Evolutionary conservation across 2,888 invertebrate genomes (phyloP), one percentile per base, ranked within the genome.

Genomic region (Drosophila maculinotata): DNA sequence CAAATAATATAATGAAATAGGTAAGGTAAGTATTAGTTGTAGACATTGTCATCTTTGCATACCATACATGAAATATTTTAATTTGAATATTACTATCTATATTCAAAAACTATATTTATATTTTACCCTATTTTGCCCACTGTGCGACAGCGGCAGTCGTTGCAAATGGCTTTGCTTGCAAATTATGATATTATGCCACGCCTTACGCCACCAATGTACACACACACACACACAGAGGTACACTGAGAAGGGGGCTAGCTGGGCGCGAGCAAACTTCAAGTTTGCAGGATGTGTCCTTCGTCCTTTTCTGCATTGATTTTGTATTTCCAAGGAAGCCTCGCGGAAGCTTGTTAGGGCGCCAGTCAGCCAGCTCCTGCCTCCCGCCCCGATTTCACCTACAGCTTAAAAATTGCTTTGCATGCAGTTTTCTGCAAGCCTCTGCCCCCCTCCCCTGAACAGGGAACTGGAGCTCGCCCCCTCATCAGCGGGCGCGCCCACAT

Each of bases 401-500:
- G 54, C 67, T 41, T 51, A 69, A 68, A 85, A 87, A 82, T 87
- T 71, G 86, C 87, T 85, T 82, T 87, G 87, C 83, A 87, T 83
- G 87, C 87, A 87, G 60, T 82, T 85, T 58, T 67, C 59, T 58
- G 54, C 65, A 33, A 17, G 33, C 47, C 56, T 3, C 15, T 15
- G 8, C 9, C 45, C 23, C 49, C 41, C 20, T 10, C n/a, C n/a
- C n/a, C n/a, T n/a, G n/a, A n/a, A n/a, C n/a, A n/a, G n/a, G n/a
- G n/a, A n/a, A n/a, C n/a, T n/a, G n/a, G n/a, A n/a, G n/a, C n/a
- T n/a, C 31, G 20, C 47, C 39, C 9, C 20, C 26, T 14, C 35
- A 38, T 45, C 49, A 26, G 33, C n/a, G 15, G 47, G 30, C 30
- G 31, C 54, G 62, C 69, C 69, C 63, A 62, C 56, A 69, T 31